Evolutionary conservation across 2,797 vertebrate species (phyloP), one percentile per base, ranked within the genome.

Genomic region (Sardinella longiceps): DNA sequence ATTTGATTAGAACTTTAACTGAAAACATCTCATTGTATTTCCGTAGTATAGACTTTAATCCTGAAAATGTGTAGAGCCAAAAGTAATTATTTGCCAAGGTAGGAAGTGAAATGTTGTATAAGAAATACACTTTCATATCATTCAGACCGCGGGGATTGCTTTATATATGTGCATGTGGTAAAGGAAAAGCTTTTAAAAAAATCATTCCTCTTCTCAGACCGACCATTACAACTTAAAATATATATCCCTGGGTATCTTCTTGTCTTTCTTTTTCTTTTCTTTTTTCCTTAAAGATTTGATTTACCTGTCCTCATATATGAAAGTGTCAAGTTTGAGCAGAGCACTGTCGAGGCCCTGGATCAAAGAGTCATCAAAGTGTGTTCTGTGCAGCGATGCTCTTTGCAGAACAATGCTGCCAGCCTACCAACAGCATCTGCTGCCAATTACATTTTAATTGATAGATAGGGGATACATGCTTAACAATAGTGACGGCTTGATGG

Each of bases 401-500:
- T 60, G 56, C 56, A 60, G 56, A 60, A 60, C 56, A 60, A 25
- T 60, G 56, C 56, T 25, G 25, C 30, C 39, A 81, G 2, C 58
- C 15, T 77, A 43, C 33, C 70, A 12, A 63, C 50, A 83, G 85
- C 85, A 88, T 92, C 93, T 92, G 77, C 89, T 91, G 87, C 86
- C 85, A 93, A 91, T 90, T 93, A 90, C 88, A 81, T 91, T 93
- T 83, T 93, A 95, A 95, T 94, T 94, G 89, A 93, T 94, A 85
- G 91, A 93, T 93, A 92, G 88, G 77, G 81, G 70, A 80, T 50
- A 48, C 88, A 91, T 88, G 82, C 92, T 93, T 88, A 86, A 93
- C 89, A 87, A 89, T 66, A 92, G 89, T 92, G 94, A 93, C 93
- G 94, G 92, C 89, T 91, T 82, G 91, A 92, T 81, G 90, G 94